These are phyloP conservation scores for Pseudococcus jackbeardsleyi DNA, from an alignment of 2,888 invertebrate genomes.

Conservation along the genomic window DNA sequence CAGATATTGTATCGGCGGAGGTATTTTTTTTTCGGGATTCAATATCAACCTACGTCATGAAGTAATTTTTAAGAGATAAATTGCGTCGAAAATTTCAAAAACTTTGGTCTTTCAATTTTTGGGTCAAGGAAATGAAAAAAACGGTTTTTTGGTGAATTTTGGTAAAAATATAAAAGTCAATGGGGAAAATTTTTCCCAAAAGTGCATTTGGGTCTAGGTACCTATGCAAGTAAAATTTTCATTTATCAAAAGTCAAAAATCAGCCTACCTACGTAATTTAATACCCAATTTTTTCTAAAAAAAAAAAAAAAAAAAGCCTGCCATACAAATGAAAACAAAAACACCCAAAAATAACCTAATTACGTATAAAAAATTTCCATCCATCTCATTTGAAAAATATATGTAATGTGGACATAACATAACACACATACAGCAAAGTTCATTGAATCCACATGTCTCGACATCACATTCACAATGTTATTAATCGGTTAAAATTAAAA, in stretches of 20 bases:
- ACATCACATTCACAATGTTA: neutral
- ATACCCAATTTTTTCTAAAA: no score
- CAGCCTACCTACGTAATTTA: no score
- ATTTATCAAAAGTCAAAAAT: no score
- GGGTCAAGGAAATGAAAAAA: no score
- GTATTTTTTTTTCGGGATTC: neutral
- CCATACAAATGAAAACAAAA: no score
- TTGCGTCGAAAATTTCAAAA: neutral
- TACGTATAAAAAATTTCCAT: neutral
- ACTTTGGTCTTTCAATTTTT: no score
- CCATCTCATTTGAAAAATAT: neutral
- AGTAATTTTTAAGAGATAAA: neutral
- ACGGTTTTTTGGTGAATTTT: no score
- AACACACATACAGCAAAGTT: constrained; percentile 16
- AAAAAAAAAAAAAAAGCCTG: no score
- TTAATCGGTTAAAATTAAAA: neutral
- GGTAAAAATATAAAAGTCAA: no score
- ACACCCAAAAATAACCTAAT: neutral
- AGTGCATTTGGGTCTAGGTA: no score
- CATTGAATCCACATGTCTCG: constrained; percentile 13
- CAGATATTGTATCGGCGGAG: neutral
- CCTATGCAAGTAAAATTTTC: no score
- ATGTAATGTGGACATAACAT: neutral
- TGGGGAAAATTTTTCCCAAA: no score
- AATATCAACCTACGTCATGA: neutral